These are phyloP conservation scores for Papilio dardanus DNA, from an alignment of 1,140 invertebrate species.

Conservation along the genomic window DNA sequence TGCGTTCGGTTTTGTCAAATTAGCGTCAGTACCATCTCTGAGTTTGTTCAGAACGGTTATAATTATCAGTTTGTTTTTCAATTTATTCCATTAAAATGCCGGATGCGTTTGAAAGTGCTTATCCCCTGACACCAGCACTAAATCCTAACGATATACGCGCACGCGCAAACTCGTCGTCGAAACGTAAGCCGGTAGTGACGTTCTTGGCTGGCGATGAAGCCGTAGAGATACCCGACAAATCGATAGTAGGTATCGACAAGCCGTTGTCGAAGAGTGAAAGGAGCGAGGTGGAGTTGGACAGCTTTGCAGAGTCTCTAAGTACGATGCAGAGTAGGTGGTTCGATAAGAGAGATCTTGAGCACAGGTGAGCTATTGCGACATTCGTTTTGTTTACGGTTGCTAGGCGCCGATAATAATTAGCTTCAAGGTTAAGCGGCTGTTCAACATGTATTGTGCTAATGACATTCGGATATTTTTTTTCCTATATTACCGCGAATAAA, in stretches of 20 bases:
- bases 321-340: constrained; percentile 78
- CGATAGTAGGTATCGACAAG: constrained; percentile 62
- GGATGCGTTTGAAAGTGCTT: constrained; percentile 78
- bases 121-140: constrained; percentile 77
- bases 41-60: background rate
- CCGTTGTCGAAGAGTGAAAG: constrained; percentile 76
- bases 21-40: constrained; percentile 17
- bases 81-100: constrained; percentile 61
- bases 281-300: constrained; percentile 83
- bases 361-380: constrained; percentile 80
- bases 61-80: constrained; percentile 22
- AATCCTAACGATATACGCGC: constrained; percentile 80
- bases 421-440: constrained; percentile 11
- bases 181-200: constrained; percentile 66
- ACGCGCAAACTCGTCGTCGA: constrained; percentile 80
- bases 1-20: constrained; percentile 38
- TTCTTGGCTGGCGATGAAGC: constrained; percentile 65
- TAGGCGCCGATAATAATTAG: constrained; percentile 18
- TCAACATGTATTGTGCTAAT: background rate
- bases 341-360: constrained; percentile 83
- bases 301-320: constrained; percentile 83
- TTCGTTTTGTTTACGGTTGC: constrained; percentile 25
- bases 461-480: background rate
- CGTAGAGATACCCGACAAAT: constrained; percentile 76
- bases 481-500: background rate